Conservation (phyloP, 2,113 vertebrate genomes). For the Oreochromis spilurus region DNA sequence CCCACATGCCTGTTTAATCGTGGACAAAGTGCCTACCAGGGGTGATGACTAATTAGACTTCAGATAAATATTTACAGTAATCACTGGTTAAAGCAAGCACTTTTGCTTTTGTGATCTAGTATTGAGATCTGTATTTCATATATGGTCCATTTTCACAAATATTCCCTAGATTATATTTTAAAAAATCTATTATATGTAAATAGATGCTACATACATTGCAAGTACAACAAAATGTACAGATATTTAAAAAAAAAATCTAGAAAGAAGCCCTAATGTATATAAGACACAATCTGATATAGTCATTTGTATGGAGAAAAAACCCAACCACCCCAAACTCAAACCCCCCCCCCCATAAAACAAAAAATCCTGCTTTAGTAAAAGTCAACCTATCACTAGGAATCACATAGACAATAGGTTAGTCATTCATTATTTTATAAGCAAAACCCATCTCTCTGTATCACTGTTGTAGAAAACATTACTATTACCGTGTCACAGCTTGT, state of each 20-base stretch:
- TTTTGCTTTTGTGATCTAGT: neutral
- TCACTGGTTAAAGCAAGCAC: neutral
- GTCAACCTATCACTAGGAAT: neutral
- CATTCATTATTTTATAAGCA: slow-evolving; percentile 3
- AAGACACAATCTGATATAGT: neutral
- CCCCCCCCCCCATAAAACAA: neutral
- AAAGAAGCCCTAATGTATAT: neutral
- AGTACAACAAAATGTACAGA: neutral
- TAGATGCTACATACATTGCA: neutral
- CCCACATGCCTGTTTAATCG: neutral
- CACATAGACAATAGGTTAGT: slow-evolving; percentile 30
- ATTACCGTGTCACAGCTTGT: neutral
- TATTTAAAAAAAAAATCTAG: neutral
- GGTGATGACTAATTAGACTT: neutral
- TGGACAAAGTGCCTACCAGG: neutral
- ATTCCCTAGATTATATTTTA: neutral
- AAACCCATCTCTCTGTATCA: neutral
- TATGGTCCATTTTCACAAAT: neutral
- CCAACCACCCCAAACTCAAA: rapidly evolving
- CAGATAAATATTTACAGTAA: neutral
- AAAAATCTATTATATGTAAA: neutral
- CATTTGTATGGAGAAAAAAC: neutral
- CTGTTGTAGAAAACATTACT: neutral
- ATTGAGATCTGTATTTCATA: neutral
- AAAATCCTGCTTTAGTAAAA: neutral